phyloP scores from a whole-genome alignment of 2,888 invertebrate species.

The Aplocera efformata region DNA sequence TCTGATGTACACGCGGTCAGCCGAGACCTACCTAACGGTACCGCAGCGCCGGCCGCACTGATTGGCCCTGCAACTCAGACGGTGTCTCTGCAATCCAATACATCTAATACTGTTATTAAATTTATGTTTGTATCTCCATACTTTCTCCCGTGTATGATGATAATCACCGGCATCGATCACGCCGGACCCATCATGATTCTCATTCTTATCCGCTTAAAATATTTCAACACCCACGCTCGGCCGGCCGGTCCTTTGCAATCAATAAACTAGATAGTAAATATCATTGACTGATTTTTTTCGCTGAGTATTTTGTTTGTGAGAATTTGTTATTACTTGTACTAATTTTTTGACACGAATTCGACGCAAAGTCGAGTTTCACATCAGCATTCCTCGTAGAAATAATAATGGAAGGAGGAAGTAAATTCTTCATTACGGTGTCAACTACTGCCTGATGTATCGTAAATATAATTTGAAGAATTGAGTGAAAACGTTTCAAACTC shows the following conservation, averaged over 20 bases:
- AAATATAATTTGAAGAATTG: conserved; percentile 20
- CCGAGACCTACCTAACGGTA: conserved; percentile 63
- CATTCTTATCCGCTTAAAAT: conserved; percentile 54
- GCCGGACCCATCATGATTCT: conserved; percentile 48
- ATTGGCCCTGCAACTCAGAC: conserved; percentile 66
- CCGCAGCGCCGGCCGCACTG: conserved; percentile 46
- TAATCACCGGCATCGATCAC: conserved; percentile 67
- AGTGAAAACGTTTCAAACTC: conserved; percentile 24
- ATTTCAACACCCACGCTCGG: conserved; percentile 50
- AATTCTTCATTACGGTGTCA: conserved; percentile 22
- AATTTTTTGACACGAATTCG: conserved; percentile 16
- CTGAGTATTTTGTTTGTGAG: conserved; percentile 4
- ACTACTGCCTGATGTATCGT: conserved; percentile 17
- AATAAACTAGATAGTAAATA: conserved; percentile 19
- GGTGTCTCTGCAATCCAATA: conserved; percentile 69
- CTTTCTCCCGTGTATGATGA: conserved; percentile 66
- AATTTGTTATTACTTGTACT: conserved; percentile 6
- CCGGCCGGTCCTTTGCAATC: conserved; percentile 35
- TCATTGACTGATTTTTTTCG: conserved; percentile 8
- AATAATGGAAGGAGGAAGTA: conserved; percentile 20
- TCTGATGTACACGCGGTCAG: conserved; percentile 49
- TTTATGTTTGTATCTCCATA: conserved; percentile 63
- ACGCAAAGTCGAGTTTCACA: conserved; percentile 15
- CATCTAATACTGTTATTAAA: conserved; percentile 76
- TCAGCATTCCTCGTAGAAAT: conserved; percentile 19